Evolutionary conservation across 2,888 invertebrate species (phyloP).

Genomic region (Temnothorax rugatulus): DNA sequence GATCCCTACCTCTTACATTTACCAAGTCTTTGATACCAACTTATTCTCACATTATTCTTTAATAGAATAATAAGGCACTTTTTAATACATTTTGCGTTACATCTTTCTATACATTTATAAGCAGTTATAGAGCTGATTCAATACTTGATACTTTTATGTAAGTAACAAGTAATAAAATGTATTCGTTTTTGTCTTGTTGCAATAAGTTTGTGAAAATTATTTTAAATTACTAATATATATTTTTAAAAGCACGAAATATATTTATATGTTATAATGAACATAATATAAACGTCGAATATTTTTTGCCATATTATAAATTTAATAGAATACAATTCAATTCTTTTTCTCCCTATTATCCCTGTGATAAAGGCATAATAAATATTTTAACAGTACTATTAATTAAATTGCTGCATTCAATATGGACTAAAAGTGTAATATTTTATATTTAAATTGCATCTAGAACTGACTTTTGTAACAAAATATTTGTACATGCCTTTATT

Average conservation of each 20-base stretch:
- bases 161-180: constrained; percentile 37
- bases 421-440: constrained; percentile 49
- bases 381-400: constrained; percentile 38
- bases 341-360: constrained; percentile 13
- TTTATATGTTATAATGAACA: constrained; percentile 65
- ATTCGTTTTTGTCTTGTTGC: constrained; percentile 31
- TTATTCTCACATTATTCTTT: constrained; percentile 55
- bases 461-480: constrained; percentile 54
- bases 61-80: constrained; percentile 52
- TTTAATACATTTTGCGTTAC: constrained; percentile 65
- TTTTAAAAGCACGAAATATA: constrained; percentile 70
- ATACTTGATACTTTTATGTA: constrained; percentile 59
- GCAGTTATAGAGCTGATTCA: constrained; percentile 64
- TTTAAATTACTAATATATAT: constrained; percentile 59
- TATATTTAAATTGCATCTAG: constrained; percentile 52
- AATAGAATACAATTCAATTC: neutral
- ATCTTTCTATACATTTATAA: constrained; percentile 58
- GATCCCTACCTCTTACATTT: constrained; percentile 59
- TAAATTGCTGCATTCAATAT: constrained; percentile 43
- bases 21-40: constrained; percentile 59
- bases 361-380: constrained; percentile 22
- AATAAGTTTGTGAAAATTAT: constrained; percentile 62
- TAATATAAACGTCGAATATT: constrained; percentile 52
- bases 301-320: constrained; percentile 43
- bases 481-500: constrained; percentile 58